These are phyloP conservation scores for Eupithecia dodoneata DNA, from an alignment of 2,888 invertebrate genomes.

Conservation along the genomic window DNA sequence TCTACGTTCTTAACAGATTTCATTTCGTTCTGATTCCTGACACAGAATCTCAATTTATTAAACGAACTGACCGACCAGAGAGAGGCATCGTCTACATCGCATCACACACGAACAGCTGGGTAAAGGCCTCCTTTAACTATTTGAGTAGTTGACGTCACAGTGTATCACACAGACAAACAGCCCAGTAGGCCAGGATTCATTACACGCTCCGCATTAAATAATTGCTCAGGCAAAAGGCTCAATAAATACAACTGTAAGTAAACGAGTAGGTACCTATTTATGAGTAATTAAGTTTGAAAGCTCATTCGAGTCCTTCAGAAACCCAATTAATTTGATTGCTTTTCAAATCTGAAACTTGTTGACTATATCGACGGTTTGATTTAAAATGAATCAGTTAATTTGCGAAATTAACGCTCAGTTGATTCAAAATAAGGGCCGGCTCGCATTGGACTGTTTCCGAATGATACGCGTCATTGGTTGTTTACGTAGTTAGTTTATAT, in stretches of 20 bases:
- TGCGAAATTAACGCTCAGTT: slow-evolving; percentile 19
- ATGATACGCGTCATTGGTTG: neutral
- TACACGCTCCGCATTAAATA: neutral
- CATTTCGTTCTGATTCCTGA: too few species aligned
- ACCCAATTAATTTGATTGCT: slow-evolving; percentile 16
- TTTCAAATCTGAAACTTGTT: slow-evolving; percentile 20
- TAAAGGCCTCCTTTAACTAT: neutral
- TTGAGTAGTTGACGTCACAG: neutral
- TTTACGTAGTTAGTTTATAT: neutral
- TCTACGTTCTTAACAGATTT: neutral
- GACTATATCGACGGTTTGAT: slow-evolving; percentile 20
- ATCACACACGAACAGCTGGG: neutral
- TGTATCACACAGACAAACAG: neutral
- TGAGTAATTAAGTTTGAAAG: slow-evolving; percentile 22
- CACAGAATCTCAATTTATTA: neutral
- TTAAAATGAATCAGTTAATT: slow-evolving; percentile 25
- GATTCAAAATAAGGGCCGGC: slow-evolving; percentile 16
- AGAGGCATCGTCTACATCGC: neutral
- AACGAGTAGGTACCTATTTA: slow-evolving; percentile 5
- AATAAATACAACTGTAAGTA: neutral
- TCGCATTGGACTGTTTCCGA: neutral
- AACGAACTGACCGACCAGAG: neutral
- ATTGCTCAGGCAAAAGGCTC: neutral
- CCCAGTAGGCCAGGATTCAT: neutral
- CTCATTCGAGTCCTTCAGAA: slow-evolving; percentile 13